These are phyloP conservation scores for Anseranas semipalmata DNA, from an alignment of 2,113 vertebrate species.

Conservation along the genomic window DNA sequence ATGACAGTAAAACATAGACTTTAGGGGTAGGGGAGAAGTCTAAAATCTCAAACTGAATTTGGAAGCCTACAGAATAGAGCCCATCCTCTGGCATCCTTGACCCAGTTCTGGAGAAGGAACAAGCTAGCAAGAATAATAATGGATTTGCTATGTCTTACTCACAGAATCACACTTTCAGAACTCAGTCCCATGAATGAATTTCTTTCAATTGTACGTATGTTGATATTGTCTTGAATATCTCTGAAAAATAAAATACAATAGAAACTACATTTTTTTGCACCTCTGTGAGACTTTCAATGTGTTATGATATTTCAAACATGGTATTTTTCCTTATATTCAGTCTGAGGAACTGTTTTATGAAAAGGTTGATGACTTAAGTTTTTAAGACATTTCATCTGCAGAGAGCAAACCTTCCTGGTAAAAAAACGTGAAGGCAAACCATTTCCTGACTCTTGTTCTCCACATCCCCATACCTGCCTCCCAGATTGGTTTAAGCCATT, in stretches of 20 bases:
- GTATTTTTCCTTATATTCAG: background rate
- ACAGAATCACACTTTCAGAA: constrained; percentile 79
- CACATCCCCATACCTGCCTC: background rate
- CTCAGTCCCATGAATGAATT: constrained; percentile 83
- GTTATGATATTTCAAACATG: background rate
- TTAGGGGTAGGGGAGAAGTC: background rate
- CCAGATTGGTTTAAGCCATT: background rate
- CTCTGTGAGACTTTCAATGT: background rate
- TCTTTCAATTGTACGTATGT: constrained; percentile 77
- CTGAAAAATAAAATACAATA: constrained; percentile 71
- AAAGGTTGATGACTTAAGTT: background rate
- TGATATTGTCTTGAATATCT: constrained; percentile 85
- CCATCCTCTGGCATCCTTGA: background rate
- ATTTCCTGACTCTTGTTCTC: background rate
- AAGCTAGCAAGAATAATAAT: background rate
- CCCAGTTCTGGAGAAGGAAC: constrained; percentile 56
- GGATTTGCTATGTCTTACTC: constrained; percentile 62
- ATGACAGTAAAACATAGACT: background rate
- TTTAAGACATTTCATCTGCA: background rate
- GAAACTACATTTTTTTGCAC: background rate
- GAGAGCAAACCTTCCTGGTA: background rate
- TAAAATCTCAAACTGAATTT: background rate
- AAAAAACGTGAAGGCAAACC: background rate
- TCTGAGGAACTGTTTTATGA: background rate
- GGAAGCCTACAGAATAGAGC: background rate